Evolutionary conservation across 2,888 invertebrate species (phyloP), one percentile per base, ranked within the genome.

Genomic region (Lymantria monacha): DNA sequence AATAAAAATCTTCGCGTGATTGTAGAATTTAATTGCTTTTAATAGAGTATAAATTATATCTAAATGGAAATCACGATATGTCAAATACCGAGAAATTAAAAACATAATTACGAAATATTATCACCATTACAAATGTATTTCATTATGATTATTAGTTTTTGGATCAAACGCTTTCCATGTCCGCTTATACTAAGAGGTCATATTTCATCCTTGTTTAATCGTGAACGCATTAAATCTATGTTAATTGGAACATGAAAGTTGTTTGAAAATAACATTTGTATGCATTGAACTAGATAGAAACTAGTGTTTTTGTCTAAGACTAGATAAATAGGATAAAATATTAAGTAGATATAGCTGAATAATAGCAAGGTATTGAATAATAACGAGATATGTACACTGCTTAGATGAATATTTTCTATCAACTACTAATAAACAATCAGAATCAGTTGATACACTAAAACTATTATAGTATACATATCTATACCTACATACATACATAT

Each of bases 71-170:
- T 53, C 55, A 50, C 51, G 48, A n/a, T 46, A 53, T 65, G 57
- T 54, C 55, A 53, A 45, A 53, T 51, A 58, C 48, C 31, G 31
- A 48, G 55, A 55, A 47, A 61, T 65, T 55, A 61, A 61, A 22
- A 61, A 53, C 42, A 9, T 58, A 58, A 61, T 63, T 55, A 61
- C 33, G 22, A 38, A 51, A 58, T 53, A 44, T 40, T 50, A 61
- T 58, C 45, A 30, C 55, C 53, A 36, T 44, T 30, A 55, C 55
- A 41, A 11, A 47, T 55, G 36, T 36, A 7, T 36, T 52, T 42
- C 10, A 43, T n/a, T 60, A 50, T 55, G 8, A 40, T 55, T 53
- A 59, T 43, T 47, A 49, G 42, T 13, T 44, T 52, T 63, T 50
- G 40, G 44, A 43, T 33, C 31, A 49, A 52, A 31, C 22, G 49